Conservation (phyloP, 2,888 invertebrate genomes). For the Anthophora plumipes region DNA sequence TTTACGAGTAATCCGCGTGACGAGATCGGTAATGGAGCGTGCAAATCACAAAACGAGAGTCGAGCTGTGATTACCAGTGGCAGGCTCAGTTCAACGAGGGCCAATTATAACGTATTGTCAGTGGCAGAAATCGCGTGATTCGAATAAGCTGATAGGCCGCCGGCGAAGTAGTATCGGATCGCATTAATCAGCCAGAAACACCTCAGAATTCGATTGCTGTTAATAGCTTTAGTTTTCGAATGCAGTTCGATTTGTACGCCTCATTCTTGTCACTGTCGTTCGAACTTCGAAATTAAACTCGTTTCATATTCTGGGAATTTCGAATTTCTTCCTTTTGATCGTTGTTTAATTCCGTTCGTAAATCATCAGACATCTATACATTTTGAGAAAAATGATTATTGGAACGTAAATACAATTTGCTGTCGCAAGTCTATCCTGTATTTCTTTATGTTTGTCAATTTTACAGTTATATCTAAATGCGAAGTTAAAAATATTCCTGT, state of each 20-base stretch:
- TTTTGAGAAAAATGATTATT: too few species aligned
- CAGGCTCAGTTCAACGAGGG: slow-evolving; percentile 30
- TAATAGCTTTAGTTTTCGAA: slow-evolving; percentile 39
- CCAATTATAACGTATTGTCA: slow-evolving; percentile 54
- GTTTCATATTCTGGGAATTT: not conserved
- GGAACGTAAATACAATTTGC: too few species aligned
- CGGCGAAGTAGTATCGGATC: slow-evolving; percentile 30
- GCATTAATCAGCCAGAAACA: slow-evolving; percentile 52
- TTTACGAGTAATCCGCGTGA: slow-evolving; percentile 51
- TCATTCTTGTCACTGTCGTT: slow-evolving; percentile 6
- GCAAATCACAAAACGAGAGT: slow-evolving; percentile 45
- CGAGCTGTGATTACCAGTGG: slow-evolving; percentile 34
- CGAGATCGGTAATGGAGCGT: slow-evolving; percentile 49
- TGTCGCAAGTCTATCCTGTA: too few species aligned
- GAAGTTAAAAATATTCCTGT: too few species aligned
- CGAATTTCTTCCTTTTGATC: not conserved
- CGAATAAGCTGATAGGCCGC: slow-evolving; percentile 22
- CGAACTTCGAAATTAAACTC: not conserved
- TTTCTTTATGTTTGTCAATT: too few species aligned
- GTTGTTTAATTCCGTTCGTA: too few species aligned
- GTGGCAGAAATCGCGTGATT: slow-evolving; percentile 18
- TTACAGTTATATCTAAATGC: too few species aligned
- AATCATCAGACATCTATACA: too few species aligned
- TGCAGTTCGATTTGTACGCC: slow-evolving; percentile 18
- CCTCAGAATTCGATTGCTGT: slow-evolving; percentile 46